Evolutionary conservation across 2,113 vertebrate species (phyloP), one percentile per base, ranked within the genome.

Genomic region (Dolichallabes microphthalmus): DNA sequence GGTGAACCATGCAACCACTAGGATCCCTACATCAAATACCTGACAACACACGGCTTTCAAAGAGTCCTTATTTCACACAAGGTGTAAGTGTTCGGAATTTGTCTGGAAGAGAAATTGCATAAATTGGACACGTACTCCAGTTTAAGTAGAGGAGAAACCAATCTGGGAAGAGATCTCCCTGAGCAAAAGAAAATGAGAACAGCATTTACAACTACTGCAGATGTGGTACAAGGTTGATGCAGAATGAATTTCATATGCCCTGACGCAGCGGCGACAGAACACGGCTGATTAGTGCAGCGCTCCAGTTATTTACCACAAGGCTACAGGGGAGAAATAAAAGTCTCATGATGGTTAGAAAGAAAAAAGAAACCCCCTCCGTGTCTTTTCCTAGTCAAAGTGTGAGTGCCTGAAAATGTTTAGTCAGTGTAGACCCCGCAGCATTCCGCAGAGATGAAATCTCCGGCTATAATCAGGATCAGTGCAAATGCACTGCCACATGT

Each of bases 401-500:
- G 15, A 19, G 53, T 61, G 52, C 32, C 45, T 75, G 61, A 66
- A 66, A 80, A 61, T 53, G 30, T 76, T 83, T 64, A 63, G 35
- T 30, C 53, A 64, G 50, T 76, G 86, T 52, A 53, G 50, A 53
- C 35, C 82, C 25, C 55, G 61, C 64, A 83, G 78, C n/a, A 32
- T 78, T 84, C 50, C 55, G 55, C 74, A 52, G 61, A 80, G 63
- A 82, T 84, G 53, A 77, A 88, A 80, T 86, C 76, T 45, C 53
- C 27, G 57, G 57, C 77, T 84, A 71, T 88, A 86, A 88, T 78
- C 81, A 77, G 85, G 85, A 84, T 88, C 85, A 86, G 84, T 84
- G 85, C 71, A 82, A 88, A 84, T 84, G 85, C 55, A 13, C 77
- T 73, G 78, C 19, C 53, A 85, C 5, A 60, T 74, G 85, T 58